Conservation (phyloP, 2,797 vertebrate genomes). For the Gadopsis bispinosus region DNA sequence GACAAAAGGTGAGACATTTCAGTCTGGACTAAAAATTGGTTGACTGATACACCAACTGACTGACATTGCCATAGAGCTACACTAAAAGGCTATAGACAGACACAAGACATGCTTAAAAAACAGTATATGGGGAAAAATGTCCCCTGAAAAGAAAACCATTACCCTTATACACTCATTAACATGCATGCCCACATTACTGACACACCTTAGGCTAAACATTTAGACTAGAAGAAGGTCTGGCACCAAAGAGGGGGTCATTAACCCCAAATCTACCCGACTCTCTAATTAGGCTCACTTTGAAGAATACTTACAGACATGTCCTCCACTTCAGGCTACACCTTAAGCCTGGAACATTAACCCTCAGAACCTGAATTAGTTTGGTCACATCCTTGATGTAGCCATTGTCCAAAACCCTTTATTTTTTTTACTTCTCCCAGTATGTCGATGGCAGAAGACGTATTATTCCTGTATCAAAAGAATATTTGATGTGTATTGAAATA, state of each 20-base stretch:
- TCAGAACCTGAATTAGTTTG: conserved; percentile 25
- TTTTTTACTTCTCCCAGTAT: neutral
- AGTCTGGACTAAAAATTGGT: neutral
- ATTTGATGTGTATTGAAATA: neutral
- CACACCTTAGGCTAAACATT: conserved; percentile 48
- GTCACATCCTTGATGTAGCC: conserved; percentile 22
- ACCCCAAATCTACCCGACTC: conserved; percentile 52
- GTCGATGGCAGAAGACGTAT: neutral
- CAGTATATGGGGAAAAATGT: neutral
- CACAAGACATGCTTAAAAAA: neutral
- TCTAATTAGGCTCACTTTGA: conserved; percentile 72
- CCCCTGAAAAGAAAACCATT: neutral
- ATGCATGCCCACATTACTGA: conserved; percentile 25
- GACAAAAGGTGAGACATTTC: neutral
- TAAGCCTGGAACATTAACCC: conserved; percentile 49
- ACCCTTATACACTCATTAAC: conserved; percentile 3
- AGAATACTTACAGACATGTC: conserved; percentile 46
- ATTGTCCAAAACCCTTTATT: conserved; percentile 7
- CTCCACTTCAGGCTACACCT: conserved; percentile 56
- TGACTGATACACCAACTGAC: neutral
- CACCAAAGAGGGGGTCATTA: conserved; percentile 55
- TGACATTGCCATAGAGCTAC: neutral
- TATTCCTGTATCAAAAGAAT: neutral
- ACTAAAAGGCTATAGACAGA: neutral
- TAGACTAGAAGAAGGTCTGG: conserved; percentile 42